phyloP scores from a whole-genome alignment of 2,113 vertebrate species.

The Piprites chloris region DNA sequence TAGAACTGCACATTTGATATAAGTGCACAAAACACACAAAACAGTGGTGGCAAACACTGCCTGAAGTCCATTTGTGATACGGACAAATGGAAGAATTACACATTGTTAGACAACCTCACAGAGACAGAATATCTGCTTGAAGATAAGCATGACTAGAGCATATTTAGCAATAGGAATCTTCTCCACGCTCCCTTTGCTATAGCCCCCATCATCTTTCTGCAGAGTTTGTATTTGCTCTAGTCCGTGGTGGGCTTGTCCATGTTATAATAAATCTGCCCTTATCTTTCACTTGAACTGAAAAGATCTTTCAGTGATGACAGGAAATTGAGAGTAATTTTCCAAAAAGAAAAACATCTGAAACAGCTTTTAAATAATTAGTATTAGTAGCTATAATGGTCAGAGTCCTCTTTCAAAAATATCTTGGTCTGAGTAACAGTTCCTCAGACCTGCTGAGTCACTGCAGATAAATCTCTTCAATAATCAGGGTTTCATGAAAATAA shows the following conservation, averaged over 20 bases:
- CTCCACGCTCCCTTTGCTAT: background rate
- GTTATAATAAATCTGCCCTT: rapidly evolving
- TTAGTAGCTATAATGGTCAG: background rate
- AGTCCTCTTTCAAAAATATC: background rate
- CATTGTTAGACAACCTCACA: background rate
- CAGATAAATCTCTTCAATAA: background rate
- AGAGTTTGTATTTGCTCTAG: background rate
- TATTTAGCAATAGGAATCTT: background rate
- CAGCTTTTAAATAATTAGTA: background rate
- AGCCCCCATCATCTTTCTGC: background rate
- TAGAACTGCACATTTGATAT: rapidly evolving
- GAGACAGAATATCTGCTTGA: background rate
- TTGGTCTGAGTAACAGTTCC: background rate
- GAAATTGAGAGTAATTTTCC: background rate
- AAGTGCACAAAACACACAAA: background rate
- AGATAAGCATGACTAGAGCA: background rate
- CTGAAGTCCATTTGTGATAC: background rate
- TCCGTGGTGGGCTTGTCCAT: background rate
- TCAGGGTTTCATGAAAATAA: background rate
- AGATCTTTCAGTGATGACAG: background rate
- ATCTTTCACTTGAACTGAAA: background rate
- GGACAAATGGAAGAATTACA: background rate
- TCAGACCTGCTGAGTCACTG: slow-evolving; percentile 22
- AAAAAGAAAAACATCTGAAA: background rate
- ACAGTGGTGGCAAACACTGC: background rate